Percentiles rank a stretch among this genome's conserved stretches.
These are phyloP conservation scores for Avahi laniger DNA, from an alignment of 2,797 vertebrate genomes.

Conservation along the genomic window DNA sequence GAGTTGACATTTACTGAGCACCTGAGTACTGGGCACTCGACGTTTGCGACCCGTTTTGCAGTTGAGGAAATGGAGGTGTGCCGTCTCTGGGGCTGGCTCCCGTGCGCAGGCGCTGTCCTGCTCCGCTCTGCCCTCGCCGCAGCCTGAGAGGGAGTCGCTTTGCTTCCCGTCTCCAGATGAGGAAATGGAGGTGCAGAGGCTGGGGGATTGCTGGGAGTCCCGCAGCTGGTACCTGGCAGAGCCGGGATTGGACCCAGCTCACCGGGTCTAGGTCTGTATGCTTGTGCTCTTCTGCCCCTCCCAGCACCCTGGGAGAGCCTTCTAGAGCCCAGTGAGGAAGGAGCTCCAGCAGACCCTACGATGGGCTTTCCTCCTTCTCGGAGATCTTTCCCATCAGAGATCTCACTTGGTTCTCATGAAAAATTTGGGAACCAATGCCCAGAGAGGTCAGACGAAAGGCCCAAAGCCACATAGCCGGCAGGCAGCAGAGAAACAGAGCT, in stretches of 20 bases:
- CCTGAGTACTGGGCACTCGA: not conserved
- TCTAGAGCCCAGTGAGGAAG: not conserved
- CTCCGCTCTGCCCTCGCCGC: not conserved
- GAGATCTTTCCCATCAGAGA: not conserved
- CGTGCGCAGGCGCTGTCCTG: too few relatives aligned
- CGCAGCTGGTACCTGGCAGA: not conserved
- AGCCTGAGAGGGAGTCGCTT: too few relatives aligned
- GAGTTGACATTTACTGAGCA: not conserved
- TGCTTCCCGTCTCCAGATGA: not conserved
- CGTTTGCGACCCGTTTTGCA: not conserved
- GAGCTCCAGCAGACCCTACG: too few relatives aligned
- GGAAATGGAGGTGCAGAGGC: not conserved
- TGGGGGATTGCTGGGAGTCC: not conserved
- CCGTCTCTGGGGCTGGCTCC: not conserved
- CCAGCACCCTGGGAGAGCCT: not conserved
- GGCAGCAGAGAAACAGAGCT: not conserved
- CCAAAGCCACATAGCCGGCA: not conserved
- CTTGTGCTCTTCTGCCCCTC: not conserved
- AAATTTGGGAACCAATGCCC: not conserved
- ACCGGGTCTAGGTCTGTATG: not conserved
- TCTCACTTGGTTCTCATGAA: not conserved
- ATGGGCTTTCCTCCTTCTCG: not conserved
- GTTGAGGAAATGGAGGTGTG: not conserved
- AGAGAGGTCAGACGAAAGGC: not conserved
- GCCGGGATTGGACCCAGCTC: not conserved